Evolutionary conservation across 2,888 invertebrate species (phyloP).

Genomic region (Cosmorhoe ocellata): DNA sequence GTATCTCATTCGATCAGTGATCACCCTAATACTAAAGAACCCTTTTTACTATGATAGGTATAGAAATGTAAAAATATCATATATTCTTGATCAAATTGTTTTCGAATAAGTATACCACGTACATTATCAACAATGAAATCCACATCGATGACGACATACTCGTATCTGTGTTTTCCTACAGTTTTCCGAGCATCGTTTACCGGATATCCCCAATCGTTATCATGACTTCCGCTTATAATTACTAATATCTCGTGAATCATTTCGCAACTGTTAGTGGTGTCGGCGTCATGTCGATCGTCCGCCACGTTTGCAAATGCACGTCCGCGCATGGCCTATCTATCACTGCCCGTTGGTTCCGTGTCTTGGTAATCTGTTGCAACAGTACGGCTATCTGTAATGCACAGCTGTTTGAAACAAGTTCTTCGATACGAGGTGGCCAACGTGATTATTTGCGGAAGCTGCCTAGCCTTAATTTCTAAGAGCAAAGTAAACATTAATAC

Average conservation of each 20-base stretch:
- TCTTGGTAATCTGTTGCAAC: constrained; percentile 29
- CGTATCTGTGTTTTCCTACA: constrained; percentile 4
- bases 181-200: constrained; percentile 13
- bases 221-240: constrained; percentile 20
- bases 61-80: neutral
- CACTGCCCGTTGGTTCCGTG: constrained; percentile 16
- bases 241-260: constrained; percentile 24
- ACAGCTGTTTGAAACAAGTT: constrained; percentile 33
- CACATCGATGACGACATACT: neutral
- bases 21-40: too few relatives aligned
- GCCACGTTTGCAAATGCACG: constrained; percentile 22
- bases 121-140: too few relatives aligned
- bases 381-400: constrained; percentile 28
- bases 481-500: neutral
- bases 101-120: neutral
- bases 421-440: constrained; percentile 24
- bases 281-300: constrained; percentile 1
- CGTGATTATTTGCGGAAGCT: constrained; percentile 24
- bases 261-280: constrained; percentile 14
- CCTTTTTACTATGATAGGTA: neutral
- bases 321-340: constrained; percentile 25
- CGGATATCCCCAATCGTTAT: constrained; percentile 18
- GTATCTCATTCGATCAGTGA: too few relatives aligned
- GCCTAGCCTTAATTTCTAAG: neutral
- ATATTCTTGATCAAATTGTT: neutral